Conservation (phyloP, 2,888 invertebrate genomes). For the Ectemnius cavifrons region DNA sequence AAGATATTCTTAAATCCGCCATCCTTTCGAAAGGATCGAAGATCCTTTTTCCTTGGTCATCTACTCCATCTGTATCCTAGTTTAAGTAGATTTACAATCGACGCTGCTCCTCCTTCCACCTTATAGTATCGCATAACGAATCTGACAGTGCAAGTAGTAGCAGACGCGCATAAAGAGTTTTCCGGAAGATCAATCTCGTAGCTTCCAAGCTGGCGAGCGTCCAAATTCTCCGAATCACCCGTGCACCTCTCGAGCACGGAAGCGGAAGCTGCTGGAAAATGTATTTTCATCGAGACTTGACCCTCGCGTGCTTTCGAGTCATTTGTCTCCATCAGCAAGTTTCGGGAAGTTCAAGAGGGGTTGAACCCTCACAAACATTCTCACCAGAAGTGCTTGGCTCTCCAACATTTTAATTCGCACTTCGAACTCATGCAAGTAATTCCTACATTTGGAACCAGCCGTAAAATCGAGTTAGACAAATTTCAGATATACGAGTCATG, state of each 20-base stretch:
- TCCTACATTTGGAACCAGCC: too few relatives aligned
- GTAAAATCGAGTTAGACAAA: too few relatives aligned
- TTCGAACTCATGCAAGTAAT: too few relatives aligned
- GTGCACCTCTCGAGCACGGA: not conserved
- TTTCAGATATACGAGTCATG: too few relatives aligned
- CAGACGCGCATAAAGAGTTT: slow-evolving; percentile 4
- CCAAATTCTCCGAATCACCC: not conserved
- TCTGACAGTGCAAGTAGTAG: not conserved
- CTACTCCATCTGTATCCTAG: not conserved
- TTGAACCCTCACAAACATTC: too few relatives aligned
- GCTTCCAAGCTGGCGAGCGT: not conserved
- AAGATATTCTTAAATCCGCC: not conserved
- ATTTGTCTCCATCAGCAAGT: slow-evolving; percentile 2
- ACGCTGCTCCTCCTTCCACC: not conserved
- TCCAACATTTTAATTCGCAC: too few relatives aligned
- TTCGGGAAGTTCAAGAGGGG: too few relatives aligned
- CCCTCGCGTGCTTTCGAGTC: not conserved
- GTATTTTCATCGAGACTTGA: slow-evolving; percentile 6
- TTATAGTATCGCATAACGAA: not conserved
- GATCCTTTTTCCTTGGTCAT: not conserved
- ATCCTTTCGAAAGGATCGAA: not conserved
- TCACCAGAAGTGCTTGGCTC: too few relatives aligned
- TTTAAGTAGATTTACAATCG: not conserved
- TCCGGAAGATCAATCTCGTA: slow-evolving; percentile 11
- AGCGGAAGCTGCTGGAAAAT: slow-evolving; percentile 9